A percentile compares a stretch with the other conserved stretches of the same genome.
phyloP scores from a whole-genome alignment of 2,888 invertebrate genomes.

The Drosophila trichaetosa region DNA sequence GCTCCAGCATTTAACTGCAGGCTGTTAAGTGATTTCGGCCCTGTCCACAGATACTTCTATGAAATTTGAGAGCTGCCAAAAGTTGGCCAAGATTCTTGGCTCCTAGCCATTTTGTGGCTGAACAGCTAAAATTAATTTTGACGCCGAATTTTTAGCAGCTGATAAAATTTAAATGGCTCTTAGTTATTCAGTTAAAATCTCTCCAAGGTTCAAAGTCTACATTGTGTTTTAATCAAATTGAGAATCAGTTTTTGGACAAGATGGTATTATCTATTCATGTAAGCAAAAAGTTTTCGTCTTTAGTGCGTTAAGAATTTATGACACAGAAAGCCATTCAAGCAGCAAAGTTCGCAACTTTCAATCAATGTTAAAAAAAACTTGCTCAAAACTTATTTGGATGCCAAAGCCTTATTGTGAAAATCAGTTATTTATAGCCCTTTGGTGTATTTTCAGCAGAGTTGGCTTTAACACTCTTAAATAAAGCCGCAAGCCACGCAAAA shows the following conservation, averaged over 20 bases:
- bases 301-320: constrained; percentile 32
- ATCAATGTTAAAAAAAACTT: constrained; percentile 22
- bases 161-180: constrained; percentile 19
- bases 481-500: constrained; percentile 12
- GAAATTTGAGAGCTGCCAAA: constrained; percentile 53
- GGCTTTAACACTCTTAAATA: constrained; percentile 12
- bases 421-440: constrained; percentile 12
- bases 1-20: constrained; percentile 26
- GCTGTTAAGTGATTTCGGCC: constrained; percentile 56
- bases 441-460: constrained; percentile 9
- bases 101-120: constrained; percentile 4
- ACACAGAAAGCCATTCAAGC: constrained; percentile 32
- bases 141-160: constrained; percentile 10
- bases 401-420: not conserved
- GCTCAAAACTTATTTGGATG: constrained; percentile 17
- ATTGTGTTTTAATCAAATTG: constrained; percentile 20
- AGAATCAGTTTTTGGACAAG: constrained; percentile 3
- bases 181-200: too few species aligned
- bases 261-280: constrained; percentile 26
- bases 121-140: constrained; percentile 23
- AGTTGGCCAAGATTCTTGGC: constrained; percentile 41
- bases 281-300: constrained; percentile 15
- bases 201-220: not conserved
- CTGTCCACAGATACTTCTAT: constrained; percentile 22
- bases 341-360: constrained; percentile 54